phyloP scores from a whole-genome alignment of 2,113 vertebrate species.

The Aphyosemion australe region DNA sequence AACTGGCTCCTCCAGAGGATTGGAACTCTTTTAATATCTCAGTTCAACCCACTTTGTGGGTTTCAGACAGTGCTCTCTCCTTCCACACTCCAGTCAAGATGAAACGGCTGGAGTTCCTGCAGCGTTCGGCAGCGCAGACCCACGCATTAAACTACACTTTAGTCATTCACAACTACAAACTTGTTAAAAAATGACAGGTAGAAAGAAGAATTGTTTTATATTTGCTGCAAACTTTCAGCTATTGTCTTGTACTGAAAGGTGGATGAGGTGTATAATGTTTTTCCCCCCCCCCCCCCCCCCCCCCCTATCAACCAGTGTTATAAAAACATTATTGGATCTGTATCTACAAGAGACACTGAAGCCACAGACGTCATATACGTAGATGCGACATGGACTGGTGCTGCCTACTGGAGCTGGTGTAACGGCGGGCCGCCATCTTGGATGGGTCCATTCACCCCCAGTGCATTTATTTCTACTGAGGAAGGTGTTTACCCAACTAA shows the following conservation, averaged over 20 bases:
- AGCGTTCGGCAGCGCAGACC: background rate
- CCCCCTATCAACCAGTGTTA: too few relatives aligned
- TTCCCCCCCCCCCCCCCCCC: too few relatives aligned
- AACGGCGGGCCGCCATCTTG: too few relatives aligned
- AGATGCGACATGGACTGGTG: too few relatives aligned
- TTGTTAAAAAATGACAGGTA: background rate
- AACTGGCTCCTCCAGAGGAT: constrained; percentile 45
- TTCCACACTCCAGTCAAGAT: constrained; percentile 8
- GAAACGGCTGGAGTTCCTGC: constrained; percentile 15
- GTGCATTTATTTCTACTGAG: too few relatives aligned
- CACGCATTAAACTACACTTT: background rate
- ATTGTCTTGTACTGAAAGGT: background rate
- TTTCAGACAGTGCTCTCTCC: constrained; percentile 22
- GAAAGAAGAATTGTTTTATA: too few relatives aligned
- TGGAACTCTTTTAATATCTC: constrained; percentile 54
- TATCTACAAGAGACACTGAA: too few relatives aligned
- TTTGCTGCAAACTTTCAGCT: background rate
- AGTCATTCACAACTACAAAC: background rate
- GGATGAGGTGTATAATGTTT: background rate
- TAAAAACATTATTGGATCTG: too few relatives aligned
- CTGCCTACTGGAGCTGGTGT: too few relatives aligned
- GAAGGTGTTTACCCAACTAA: too few relatives aligned
- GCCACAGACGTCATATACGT: too few relatives aligned
- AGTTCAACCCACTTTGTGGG: constrained; percentile 49
- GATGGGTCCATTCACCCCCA: too few relatives aligned